These are phyloP conservation scores for Epizoanthus ramosus DNA, from an alignment of 92 coral and sea anemone species.

Conservation along the genomic window DNA sequence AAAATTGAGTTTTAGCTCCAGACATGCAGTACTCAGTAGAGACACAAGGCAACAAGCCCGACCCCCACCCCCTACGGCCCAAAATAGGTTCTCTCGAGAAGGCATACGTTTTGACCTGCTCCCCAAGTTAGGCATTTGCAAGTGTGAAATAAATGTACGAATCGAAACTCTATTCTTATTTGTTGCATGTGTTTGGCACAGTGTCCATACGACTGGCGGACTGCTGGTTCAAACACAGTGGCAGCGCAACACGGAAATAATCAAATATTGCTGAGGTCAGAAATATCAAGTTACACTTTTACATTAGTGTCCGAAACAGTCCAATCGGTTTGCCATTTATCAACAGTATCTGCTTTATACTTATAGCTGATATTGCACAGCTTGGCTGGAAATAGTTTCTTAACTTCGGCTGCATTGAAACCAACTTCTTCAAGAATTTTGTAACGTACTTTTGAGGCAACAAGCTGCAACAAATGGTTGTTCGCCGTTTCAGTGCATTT, in stretches of 20 bases:
- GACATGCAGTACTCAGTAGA: too few relatives aligned
- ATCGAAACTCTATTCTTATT: too few relatives aligned
- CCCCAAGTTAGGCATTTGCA: too few relatives aligned
- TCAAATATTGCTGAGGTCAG: neutral
- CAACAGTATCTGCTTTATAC: constrained; percentile 1
- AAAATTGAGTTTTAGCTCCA: too few relatives aligned
- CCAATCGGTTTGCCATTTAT: constrained; percentile 12
- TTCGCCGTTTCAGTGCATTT: neutral
- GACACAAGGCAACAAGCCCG: too few relatives aligned
- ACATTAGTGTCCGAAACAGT: neutral
- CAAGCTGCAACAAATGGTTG: constrained; percentile 22
- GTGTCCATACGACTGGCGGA: too few relatives aligned
- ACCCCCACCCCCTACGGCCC: too few relatives aligned
- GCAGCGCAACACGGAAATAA: constrained; percentile 1
- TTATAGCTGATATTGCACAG: neutral
- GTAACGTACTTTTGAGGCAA: neutral
- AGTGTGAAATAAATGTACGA: too few relatives aligned
- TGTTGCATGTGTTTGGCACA: too few relatives aligned
- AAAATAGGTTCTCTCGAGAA: too few relatives aligned
- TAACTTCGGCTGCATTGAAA: neutral
- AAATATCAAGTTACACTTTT: constrained; percentile 20
- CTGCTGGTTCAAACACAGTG: too few relatives aligned
- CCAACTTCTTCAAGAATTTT: neutral
- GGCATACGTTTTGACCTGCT: too few relatives aligned
- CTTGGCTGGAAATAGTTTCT: neutral